Evolutionary conservation across 2,888 invertebrate genomes (phyloP), one percentile per base, ranked within the genome.

Genomic region (Falcaria lacertinaria): DNA sequence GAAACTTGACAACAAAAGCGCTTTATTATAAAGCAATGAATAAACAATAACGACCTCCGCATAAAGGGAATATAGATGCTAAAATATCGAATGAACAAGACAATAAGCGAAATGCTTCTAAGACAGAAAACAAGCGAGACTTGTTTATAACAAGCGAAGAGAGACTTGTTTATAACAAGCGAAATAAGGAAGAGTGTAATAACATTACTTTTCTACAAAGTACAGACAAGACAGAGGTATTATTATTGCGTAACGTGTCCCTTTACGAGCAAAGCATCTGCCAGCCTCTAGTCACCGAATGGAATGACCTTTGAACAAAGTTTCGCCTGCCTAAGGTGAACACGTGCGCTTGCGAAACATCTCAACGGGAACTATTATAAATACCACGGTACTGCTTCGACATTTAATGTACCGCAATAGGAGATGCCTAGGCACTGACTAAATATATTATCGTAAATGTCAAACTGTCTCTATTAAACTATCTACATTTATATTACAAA

Each of bases 201-300:
- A 15, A 44, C 48, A 37, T 42, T 28, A 45, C 48, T 52, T 41
- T 46, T 39, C 43, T 54, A 37, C 44, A 43, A 15, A 41, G 34
- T 16, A 47, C 14, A 22, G 19, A 19, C 14, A 45, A 41, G 39
- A 54, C 36, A 45, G 43, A 43, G 46, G 51, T 59, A 52, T 68
- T 64, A 65, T 71, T 73, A 70, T 73, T 67, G 54, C 57, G 57
- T 52, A 64, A 60, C 8, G 54, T 54, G 48, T 44, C 48, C 64
- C 60, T 78, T 83, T 81, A 77, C 80, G 64, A 48, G 35, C 40
- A 55, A 46, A 65, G 71, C 87, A 87, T 80, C 83, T 87, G 86
- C 75, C 70, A 53, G 56, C 64, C 53, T 74, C 76, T 78, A 83
- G 84, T 82, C 80, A 77, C 51, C 58, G 58, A 60, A 52, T 80